Conservation (phyloP, 2,888 invertebrate genomes). For the Thereva nobilitata region DNA sequence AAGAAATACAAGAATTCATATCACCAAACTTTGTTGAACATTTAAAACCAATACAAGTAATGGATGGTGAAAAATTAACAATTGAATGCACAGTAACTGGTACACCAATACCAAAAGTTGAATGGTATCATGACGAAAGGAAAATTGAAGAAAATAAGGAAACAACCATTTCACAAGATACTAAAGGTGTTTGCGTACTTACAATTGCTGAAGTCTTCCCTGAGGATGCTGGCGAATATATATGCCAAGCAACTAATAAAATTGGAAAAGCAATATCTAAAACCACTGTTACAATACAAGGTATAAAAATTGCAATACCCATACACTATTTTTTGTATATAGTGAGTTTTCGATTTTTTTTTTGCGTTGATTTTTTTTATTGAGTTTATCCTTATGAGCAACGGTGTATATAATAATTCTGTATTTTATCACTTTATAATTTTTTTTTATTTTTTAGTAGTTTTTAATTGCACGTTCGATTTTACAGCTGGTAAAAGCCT, state of each 20-base stretch:
- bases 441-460: no score
- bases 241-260: conserved; percentile 79
- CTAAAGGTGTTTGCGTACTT: conserved; percentile 78
- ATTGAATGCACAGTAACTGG: conserved; percentile 75
- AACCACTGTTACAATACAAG: conserved; percentile 79
- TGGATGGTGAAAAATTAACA: conserved; percentile 86
- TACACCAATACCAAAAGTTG: conserved; percentile 76
- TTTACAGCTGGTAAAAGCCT: no score
- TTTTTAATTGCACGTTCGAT: no score
- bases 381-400: conserved; percentile 1
- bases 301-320: conserved; percentile 58
- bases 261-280: conserved; percentile 81
- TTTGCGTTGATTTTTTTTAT: conserved; percentile 15
- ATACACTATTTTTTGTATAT: not conserved
- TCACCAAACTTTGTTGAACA: conserved; percentile 79
- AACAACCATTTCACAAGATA: conserved; percentile 72
- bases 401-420: no score
- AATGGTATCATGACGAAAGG: conserved; percentile 77
- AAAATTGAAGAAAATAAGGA: conserved; percentile 77
- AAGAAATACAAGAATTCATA: conserved; percentile 65
- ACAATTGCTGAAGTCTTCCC: conserved; percentile 86
- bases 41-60: conserved; percentile 74
- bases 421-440: no score
- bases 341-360: not conserved
- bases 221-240: conserved; percentile 87